Base-by-base conservation (phyloP, 2,888 invertebrate species). In the Meliscaeva auricollis region DNA sequence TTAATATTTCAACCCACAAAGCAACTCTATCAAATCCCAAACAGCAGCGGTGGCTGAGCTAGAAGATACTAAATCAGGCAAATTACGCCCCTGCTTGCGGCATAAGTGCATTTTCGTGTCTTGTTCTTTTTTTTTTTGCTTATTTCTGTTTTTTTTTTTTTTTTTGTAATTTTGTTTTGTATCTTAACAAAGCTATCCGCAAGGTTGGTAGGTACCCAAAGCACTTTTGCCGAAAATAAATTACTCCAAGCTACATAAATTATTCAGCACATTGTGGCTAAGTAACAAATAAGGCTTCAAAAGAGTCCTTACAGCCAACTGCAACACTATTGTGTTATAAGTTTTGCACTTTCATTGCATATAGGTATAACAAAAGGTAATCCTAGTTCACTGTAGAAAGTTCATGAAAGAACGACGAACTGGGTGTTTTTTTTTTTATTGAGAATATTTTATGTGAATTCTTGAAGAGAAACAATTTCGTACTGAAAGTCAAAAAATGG, bases 251-350 rank as follows among this genome's bases (percentile, higher is more conserved):
- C 60, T 66, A 80, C 69, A 81, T 81, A 85, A 85, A 85, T 85
- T 85, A 85, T 85, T 85, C 85, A 85, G 77, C 81, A 81, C 85
- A 80, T 85, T 85, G 85, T 85, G 85, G 77, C 76, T 85, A 76
- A 81, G 85, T 85, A 76, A 73, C 76, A 81, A 85, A 85, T 85
- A 85, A 77, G 70, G 62, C 81, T 73, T 48, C 68, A 77, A 81
- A 73, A 56, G 79, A 69, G 73, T 81, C 64, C 73, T 81, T 69
- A 64, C 69, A 69, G 56, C 46, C 41, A 64, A 69, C 78, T 74
- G 81, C 76, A 73, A 69, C 76, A 68, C 81, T 38, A 77, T 85
- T 85, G 81, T 85, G 76, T 85, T 81, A 52, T 52, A 75, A 76
- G 50, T 76, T 80, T 79, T 69, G 38, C 70, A 70, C 72, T 76